Base-by-base conservation (phyloP, 2,113 vertebrate genomes). In the Paraplagusia blochii region DNA sequence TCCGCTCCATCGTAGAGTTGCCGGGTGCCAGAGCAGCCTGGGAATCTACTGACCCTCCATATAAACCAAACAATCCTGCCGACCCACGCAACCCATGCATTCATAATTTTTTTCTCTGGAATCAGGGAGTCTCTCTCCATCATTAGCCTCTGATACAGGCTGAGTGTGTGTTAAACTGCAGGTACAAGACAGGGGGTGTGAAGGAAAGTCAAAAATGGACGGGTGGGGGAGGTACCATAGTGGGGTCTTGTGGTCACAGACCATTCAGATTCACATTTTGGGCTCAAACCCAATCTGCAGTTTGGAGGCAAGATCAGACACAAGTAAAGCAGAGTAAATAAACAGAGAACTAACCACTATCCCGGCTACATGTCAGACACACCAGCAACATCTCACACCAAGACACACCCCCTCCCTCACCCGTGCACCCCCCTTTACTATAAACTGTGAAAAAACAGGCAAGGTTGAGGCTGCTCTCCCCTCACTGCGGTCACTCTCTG, bases 271-370 rank as follows among this genome's bases (percentile, higher is more conserved):
- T 73, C 69, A 29, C 6, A 72, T 71, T 81, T 78, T 14, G 34
- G 74, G 72, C 66, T 71, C 44, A 1, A 11, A 66, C 51, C 79
- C 77, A 78, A 71, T 1, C 63, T 35, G 69, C 3, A 73, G 72
- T 84, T 80, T 73, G 72, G 80, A 76, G 65, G 55, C 73, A 77
- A 79, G 66, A 76, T 80, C 74, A 80, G 63, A 81, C 48, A 54
- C 51, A 12, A 47, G 58, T 14, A 55, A 14, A 66, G 61, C 1
- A 55, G 64, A 70, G 67, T 66, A 77, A 85, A 83, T 80, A 86
- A 79, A 83, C 56, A 77, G 56, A 73, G 42, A 66, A 53, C 59
- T 10, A 72, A 74, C 69, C 65, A 47, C 74, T 53, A 40, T 62
- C 46, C 75, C 58, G 58, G 68, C 69, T 74, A 48, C 51, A 69